Evolutionary conservation across 37 sponge, comb jelly and placozoan genomes (phyloP).

Genomic region (Geodia barretti): DNA sequence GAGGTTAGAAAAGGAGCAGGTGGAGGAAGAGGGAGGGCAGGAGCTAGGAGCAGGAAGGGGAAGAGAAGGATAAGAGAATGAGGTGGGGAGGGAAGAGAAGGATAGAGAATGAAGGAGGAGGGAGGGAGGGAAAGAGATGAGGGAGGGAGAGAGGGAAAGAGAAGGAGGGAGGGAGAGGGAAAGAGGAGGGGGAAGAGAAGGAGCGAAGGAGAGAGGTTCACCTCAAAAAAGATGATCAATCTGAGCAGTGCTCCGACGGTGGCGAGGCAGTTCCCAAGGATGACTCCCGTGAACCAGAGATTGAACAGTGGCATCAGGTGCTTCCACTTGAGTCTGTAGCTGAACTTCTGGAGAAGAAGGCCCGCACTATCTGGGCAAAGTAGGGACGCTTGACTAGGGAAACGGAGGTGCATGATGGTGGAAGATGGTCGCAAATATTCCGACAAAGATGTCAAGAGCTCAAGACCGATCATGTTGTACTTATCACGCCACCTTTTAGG

Average conservation of each 20-base stretch:
- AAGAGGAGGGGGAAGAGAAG: neutral
- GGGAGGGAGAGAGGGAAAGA: neutral
- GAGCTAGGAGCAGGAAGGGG: no score
- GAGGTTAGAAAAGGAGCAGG: no score
- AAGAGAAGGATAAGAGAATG: no score
- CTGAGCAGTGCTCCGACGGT: conserved; percentile 63
- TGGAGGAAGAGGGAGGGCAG: no score
- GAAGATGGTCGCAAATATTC: conserved; percentile 48
- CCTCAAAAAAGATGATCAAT: neutral
- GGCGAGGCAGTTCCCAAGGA: conserved; percentile 59
- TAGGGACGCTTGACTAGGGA: conserved; percentile 45
- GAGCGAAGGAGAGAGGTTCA: neutral
- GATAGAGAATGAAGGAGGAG: no score
- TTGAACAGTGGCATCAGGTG: conserved; percentile 72
- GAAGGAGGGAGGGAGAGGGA: neutral
- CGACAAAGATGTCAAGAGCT: conserved; percentile 50
- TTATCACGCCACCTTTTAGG: no score
- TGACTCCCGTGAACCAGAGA: conserved; percentile 76
- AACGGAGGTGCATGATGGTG: conserved; percentile 56
- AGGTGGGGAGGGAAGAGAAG: no score
- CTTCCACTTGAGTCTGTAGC: conserved; percentile 43
- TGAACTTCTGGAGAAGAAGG: conserved; percentile 66
- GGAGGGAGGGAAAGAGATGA: no score
- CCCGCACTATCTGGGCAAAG: conserved; percentile 6
- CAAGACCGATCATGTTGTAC: conserved; percentile 4